Conservation (phyloP, 2,797 vertebrate genomes). For the Pygocentrus nattereri region DNA sequence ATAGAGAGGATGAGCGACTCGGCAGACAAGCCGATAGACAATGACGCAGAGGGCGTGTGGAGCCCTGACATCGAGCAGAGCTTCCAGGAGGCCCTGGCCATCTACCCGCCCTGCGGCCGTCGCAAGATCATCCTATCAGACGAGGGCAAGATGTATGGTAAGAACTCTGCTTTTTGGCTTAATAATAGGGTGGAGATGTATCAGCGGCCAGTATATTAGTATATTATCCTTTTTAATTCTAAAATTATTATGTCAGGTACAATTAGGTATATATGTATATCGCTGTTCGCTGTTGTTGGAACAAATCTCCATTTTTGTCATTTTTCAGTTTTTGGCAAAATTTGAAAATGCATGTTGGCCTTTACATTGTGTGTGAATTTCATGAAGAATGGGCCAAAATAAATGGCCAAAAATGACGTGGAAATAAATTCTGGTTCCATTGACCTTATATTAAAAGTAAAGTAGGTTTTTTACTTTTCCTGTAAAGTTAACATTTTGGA, state of each 20-base stretch:
- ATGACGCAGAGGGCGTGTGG: constrained; percentile 98
- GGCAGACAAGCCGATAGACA: constrained; percentile 97
- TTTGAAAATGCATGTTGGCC: no score
- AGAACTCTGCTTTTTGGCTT: constrained; percentile 70
- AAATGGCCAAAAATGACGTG: no score
- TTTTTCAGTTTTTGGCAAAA: no score
- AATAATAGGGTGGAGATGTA: not conserved
- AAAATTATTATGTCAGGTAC: not conserved
- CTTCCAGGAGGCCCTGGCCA: constrained; percentile 99
- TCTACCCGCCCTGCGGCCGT: constrained; percentile 98
- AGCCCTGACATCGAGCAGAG: constrained; percentile 99
- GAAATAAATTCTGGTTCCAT: no score
- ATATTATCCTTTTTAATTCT: no score
- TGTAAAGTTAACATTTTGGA: no score
- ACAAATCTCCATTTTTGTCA: no score
- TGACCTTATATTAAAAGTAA: no score
- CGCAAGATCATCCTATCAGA: constrained; percentile 99
- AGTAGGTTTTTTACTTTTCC: no score
- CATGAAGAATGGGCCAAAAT: no score
- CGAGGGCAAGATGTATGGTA: constrained; percentile 99
- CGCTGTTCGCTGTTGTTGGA: no score
- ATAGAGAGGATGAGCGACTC: constrained; percentile 99
- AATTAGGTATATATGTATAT: not conserved
- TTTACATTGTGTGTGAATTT: no score
- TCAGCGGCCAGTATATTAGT: not conserved